Percentiles rank a stretch among this genome's conserved stretches.
Evolutionary conservation across 2,888 invertebrate genomes (phyloP).

Genomic region (Agonopterix arenella): DNA sequence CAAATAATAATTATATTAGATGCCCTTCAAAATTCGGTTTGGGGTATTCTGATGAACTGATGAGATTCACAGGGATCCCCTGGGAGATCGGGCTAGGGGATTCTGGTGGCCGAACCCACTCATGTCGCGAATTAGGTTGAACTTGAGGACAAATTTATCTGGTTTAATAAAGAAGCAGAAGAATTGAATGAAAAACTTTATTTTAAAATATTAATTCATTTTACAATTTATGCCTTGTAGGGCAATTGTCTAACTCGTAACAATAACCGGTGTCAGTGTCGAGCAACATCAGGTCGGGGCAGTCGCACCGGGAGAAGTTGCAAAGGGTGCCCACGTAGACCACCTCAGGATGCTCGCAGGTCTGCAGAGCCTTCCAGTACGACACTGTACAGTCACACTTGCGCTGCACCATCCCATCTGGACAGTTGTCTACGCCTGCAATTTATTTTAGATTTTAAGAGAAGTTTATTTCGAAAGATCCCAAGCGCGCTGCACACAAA

Average conservation of each 20-base stretch:
- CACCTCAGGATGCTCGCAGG: constrained; percentile 42
- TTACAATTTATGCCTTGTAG: constrained; percentile 17
- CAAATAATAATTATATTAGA: too few relatives aligned
- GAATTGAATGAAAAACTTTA: background rate
- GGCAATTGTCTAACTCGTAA: constrained; percentile 53
- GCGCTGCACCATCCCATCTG: constrained; percentile 41
- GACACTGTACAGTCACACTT: constrained; percentile 32
- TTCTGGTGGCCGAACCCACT: too few relatives aligned
- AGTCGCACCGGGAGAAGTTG: constrained; percentile 52
- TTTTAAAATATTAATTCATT: background rate
- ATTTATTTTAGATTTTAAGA: background rate
- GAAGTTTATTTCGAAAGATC: too few relatives aligned
- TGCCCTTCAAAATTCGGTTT: too few relatives aligned
- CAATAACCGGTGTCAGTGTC: constrained; percentile 47
- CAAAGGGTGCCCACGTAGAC: constrained; percentile 42
- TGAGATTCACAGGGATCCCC: too few relatives aligned
- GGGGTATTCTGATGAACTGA: too few relatives aligned
- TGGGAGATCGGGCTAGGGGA: too few relatives aligned
- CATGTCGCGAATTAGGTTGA: too few relatives aligned
- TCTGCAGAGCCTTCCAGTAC: constrained; percentile 44
- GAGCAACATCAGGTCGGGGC: constrained; percentile 37
- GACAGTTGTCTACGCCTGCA: constrained; percentile 46
- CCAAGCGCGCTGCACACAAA: too few relatives aligned
- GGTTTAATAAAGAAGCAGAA: too few relatives aligned
- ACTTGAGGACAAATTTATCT: too few relatives aligned